Base-by-base conservation (phyloP, 2,888 invertebrate species). In the Drosophila macrospina region DNA sequence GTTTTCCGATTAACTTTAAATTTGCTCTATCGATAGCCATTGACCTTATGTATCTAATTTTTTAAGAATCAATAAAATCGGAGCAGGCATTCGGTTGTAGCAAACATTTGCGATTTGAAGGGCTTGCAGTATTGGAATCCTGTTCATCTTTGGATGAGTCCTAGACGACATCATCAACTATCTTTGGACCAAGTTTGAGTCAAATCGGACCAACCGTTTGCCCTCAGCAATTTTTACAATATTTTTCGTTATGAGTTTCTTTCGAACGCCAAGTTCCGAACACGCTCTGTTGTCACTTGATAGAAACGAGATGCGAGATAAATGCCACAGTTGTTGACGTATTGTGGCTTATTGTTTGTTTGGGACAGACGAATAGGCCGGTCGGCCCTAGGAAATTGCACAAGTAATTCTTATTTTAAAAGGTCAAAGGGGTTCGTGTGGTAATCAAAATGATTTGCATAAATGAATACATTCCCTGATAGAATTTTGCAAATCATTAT, bases 11-110 rank as follows among this genome's bases (percentile, higher is more conserved):
- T 74, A 20, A 0, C 11, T 30, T 61, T 4, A 78, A 55, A 79
- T 51, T 60, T 7, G 32, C 42, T 8, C 45, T 7, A 24, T 0
- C n/a, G 0, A 1, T 61, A 60, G 48, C 3, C 13, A 11, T 5
- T 0, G 1, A 0, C 0, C 5, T 2, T n/a, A 51, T 70, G 81
- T 75, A 90, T 89, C 90, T 81, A 75, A 90, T 91, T 91, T 72
- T 66, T 51, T 3, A 86, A 67, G 45, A 86, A 88, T 85, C 73
- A 80, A 37, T 0, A 82, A 91, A 91, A 91, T 90, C 88, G 74
- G 65, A 54, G 42, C 4, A 16, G 3, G 13, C 39, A 5, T 57
- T 30, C 5, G 13, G 55, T 7, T 63, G 59, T 68, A 72, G 59
- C 37, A 66, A 65, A 72, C 78, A 79, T 69, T 63, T 42, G 39